Evolutionary conservation across 64 coral and sea anemone genomes (phyloP), one percentile per base, ranked within the genome.

Genomic region (Actinia equina): DNA sequence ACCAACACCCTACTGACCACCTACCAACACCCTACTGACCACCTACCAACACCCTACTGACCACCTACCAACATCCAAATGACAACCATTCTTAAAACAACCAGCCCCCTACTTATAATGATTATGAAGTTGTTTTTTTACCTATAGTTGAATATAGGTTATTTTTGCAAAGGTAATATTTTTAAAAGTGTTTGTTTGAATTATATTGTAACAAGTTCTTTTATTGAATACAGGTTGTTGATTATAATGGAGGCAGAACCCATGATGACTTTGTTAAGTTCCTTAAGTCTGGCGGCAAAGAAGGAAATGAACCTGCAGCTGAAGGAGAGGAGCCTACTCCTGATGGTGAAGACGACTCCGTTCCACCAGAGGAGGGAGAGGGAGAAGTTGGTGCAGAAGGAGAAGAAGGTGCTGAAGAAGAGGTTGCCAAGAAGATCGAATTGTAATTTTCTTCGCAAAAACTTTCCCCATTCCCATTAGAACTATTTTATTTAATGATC

Each of bases 181-280:
- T 49, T 49, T 49, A n/a, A 6, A 49, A 49, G 7, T 49, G 7
- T 49, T 49, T 49, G 4, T 49, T 49, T 12, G 55, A 14, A 16
- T 57, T 57, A 0, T 57, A 16, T 7, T 57, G 11, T 12, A 57
- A n/a, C 20, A n/a, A 23, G 62, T 6, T 65, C 0, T 30, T 15
- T 74, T 26, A 5, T 74, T 25, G 11, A 13, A 14, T 74, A 9
- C 88, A 99, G 93, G 84, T 93, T 83, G 88, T 99, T 83, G 97
- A 99, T 46, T 99, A 99, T 60, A 95, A 92, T 89, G 97, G 97
- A 85, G 97, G 97, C 52, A 79, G 97, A 89, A 95, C 93, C 13
- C 77, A 95, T 44, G 97, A 99, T 15, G 93, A 92, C 83, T 85
- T 99, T 63, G 89, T 87, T 51, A 99, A 95, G 77, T 99, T 99